Conservation (phyloP, 1,140 invertebrate genomes). For the Psix sp. region DNA sequence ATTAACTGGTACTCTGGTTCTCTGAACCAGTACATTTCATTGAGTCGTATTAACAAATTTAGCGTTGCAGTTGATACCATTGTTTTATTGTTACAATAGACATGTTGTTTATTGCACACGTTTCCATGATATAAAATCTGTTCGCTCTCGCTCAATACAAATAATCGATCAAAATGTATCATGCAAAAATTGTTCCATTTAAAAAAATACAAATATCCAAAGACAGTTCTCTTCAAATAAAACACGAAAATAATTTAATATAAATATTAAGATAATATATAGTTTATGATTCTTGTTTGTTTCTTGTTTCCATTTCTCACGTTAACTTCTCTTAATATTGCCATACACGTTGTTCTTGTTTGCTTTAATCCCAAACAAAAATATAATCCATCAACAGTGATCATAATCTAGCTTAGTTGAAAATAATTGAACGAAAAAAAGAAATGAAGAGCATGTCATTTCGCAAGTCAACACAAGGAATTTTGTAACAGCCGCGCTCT, state of each 20-base stretch:
- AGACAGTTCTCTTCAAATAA: constrained; percentile 63
- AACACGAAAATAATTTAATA: constrained; percentile 71
- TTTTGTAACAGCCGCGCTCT: constrained; percentile 41
- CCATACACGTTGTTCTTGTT: constrained; percentile 35
- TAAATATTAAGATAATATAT: constrained; percentile 71
- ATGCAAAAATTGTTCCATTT: constrained; percentile 67
- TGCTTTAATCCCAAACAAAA: constrained; percentile 23
- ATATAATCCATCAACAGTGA: constrained; percentile 47
- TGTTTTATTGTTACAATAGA: constrained; percentile 74
- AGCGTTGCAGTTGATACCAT: constrained; percentile 72
- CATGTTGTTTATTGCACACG: constrained; percentile 74
- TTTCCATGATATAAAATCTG: constrained; percentile 74
- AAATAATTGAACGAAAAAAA: constrained; percentile 10
- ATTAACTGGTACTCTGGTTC: constrained; percentile 72
- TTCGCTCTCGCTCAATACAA: constrained; percentile 69
- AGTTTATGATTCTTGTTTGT: constrained; percentile 55
- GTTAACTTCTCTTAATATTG: constrained; percentile 63
- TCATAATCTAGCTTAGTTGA: constrained; percentile 36
- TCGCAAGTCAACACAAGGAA: constrained; percentile 32
- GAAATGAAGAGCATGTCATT: constrained; percentile 30
- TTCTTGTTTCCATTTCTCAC: constrained; percentile 27
- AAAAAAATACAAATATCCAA: constrained; percentile 69
- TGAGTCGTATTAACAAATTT: constrained; percentile 72
- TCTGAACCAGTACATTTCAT: constrained; percentile 66
- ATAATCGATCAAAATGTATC: constrained; percentile 71